Evolutionary conservation across 2,113 vertebrate genomes (phyloP), one percentile per base, ranked within the genome.

Genomic region (Pipa parva): DNA sequence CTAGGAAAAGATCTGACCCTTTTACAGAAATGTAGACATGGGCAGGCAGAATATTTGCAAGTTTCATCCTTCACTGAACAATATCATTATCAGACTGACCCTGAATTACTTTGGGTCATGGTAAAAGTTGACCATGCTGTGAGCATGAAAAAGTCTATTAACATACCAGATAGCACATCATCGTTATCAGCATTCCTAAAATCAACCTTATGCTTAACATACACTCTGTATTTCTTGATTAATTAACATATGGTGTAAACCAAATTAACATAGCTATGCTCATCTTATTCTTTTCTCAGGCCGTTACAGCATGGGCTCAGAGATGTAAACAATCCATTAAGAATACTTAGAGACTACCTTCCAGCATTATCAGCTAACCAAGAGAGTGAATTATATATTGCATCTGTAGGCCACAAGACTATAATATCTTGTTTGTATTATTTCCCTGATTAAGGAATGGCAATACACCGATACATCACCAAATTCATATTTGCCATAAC

Each of bases 111-210:
- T 70, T 70, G 66, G 60, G 66, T 70, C 66, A 70, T 52, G 58
- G 66, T 54, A 70, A 70, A 70, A 70, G 48, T 61, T 46, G 57
- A 60, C 66, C 66, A 70, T 61, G 66, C 66, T 70, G 66, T 52
- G 66, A 60, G 66, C 66, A 70, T 70, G 57, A 61, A 70, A 70
- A 70, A 70, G 57, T 36, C 66, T 70, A 70, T 70, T 70, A 61
- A 70, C 60, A 54, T 61, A 61, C 49, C 66, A 70, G 66, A 70
- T 70, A 58, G 66, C 33, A 20, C 33, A 45, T 33, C 57, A 49
- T 58, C 36, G 52, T 61, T 31, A 61, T 59, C 29, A 50, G 25
- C 59, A 59, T 51, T 29, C 59, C 56, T 51, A 50, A 48, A 48
- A 58, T 68, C 60, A 68, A 51, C 56, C 17, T 31, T 46, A 60